Evolutionary conservation across 2,888 invertebrate species (phyloP).

Genomic region (Polymixis lichenea): DNA sequence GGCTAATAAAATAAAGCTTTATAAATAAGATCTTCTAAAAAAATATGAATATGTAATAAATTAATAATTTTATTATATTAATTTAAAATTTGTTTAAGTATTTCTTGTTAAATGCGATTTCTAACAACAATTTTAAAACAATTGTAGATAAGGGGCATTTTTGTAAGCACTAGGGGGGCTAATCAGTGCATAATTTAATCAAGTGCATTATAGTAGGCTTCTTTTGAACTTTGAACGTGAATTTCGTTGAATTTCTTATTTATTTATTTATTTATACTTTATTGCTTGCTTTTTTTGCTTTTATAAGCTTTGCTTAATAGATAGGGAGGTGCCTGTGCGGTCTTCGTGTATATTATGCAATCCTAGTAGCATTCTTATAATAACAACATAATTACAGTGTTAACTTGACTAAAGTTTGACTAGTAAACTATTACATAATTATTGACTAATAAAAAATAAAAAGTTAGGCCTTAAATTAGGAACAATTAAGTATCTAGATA

Average conservation of each 20-base stretch:
- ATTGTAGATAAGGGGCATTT: constrained; percentile 4
- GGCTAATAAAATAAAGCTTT: background rate
- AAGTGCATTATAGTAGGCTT: constrained; percentile 61
- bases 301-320: no score
- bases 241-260: constrained; percentile 65
- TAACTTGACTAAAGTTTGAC: constrained; percentile 49
- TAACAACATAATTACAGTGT: constrained; percentile 18
- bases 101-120: background rate
- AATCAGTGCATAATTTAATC: constrained; percentile 60
- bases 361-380: constrained; percentile 35
- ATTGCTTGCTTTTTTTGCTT: no score
- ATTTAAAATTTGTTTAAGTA: background rate
- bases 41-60: background rate
- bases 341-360: constrained; percentile 21
- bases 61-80: no score
- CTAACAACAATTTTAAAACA: constrained; percentile 27
- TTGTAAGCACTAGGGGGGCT: constrained; percentile 34
- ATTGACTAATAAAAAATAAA: constrained; percentile 24
- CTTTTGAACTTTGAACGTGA: constrained; percentile 60
- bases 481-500: constrained; percentile 44
- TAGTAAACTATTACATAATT: constrained; percentile 36
- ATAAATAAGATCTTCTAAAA: background rate
- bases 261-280: no score
- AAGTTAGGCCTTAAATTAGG: constrained; percentile 66
- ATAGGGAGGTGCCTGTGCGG: constrained; percentile 12